Percentiles rank a stretch among this genome's conserved stretches.
These are phyloP conservation scores for Fabriciana adippe DNA, from an alignment of 2,888 invertebrate genomes.

Conservation along the genomic window DNA sequence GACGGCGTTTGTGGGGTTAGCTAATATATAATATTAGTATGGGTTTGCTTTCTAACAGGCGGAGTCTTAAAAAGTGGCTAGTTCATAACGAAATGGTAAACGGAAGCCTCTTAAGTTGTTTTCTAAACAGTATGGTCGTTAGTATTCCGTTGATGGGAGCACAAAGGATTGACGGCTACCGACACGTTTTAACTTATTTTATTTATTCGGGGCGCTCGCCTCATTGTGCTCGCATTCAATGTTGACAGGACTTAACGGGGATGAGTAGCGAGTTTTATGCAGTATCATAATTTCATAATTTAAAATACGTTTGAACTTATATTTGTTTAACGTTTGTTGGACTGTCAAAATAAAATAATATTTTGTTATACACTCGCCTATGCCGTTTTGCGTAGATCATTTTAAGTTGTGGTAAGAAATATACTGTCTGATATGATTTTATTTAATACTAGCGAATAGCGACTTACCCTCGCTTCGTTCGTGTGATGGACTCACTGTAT, in stretches of 20 bases:
- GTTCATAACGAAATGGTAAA: conserved; percentile 48
- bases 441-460: no score
- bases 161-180: conserved; percentile 48
- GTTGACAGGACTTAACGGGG: conserved; percentile 32
- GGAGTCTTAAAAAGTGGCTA: not conserved
- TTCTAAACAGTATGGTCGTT: conserved; percentile 68
- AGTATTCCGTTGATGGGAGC: conserved; percentile 41
- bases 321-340: conserved; percentile 12
- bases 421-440: no score
- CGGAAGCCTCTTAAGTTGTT: conserved; percentile 79
- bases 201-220: conserved; percentile 27
- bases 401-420: no score
- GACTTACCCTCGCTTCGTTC: no score
- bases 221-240: conserved; percentile 31
- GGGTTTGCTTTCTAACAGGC: not conserved
- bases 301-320: not conserved
- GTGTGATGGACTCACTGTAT: no score
- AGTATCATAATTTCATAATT: conserved; percentile 18
- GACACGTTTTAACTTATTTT: conserved; percentile 40
- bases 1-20: not conserved
- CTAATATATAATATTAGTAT: not conserved
- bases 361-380: not conserved
- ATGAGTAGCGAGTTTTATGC: conserved; percentile 28
- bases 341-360: not conserved
- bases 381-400: no score